These are phyloP conservation scores for Muricea muricata DNA, from an alignment of 92 coral and sea anemone genomes.

Conservation along the genomic window DNA sequence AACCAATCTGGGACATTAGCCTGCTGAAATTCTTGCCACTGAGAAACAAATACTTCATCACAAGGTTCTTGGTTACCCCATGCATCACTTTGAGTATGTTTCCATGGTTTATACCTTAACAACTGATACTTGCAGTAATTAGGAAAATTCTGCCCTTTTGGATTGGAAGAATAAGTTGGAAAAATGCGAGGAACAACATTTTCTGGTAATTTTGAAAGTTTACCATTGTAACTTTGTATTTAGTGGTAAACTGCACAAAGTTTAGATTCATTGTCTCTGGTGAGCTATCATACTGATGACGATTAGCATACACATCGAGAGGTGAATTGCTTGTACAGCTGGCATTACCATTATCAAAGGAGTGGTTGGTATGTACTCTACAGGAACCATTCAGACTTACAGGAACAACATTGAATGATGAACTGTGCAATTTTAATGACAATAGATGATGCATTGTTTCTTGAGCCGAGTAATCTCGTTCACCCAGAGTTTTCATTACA, in stretches of 20 bases:
- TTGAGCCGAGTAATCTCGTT: slow-evolving; percentile 68
- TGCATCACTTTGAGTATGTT: slow-evolving; percentile 65
- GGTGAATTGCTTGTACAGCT: slow-evolving; percentile 61
- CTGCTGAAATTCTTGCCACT: slow-evolving; percentile 52
- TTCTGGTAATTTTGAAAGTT: slow-evolving; percentile 60
- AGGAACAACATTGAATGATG: slow-evolving; percentile 62
- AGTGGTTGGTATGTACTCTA: slow-evolving; percentile 17
- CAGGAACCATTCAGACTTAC: slow-evolving; percentile 66
- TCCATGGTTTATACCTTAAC: slow-evolving; percentile 66
- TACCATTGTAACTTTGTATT: slow-evolving; percentile 54
- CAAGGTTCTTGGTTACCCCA: slow-evolving; percentile 63
- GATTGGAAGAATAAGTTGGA: slow-evolving; percentile 69
- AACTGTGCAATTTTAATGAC: slow-evolving; percentile 61
- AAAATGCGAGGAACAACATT: slow-evolving; percentile 64
- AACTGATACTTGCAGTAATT: slow-evolving; percentile 67
- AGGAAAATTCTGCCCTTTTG: slow-evolving; percentile 65
- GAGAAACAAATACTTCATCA: slow-evolving; percentile 50
- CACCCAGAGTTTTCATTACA: slow-evolving; percentile 66
- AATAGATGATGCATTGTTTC: slow-evolving; percentile 65
- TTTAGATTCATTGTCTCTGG: slow-evolving; percentile 53
- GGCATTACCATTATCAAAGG: slow-evolving; percentile 24
- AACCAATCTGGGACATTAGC: slow-evolving; percentile 60
- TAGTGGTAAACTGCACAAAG: slow-evolving; percentile 67
- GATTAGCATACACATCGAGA: slow-evolving; percentile 67
- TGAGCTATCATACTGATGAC: slow-evolving; percentile 65